Evolutionary conservation across 2,888 invertebrate genomes (phyloP), one percentile per base, ranked within the genome.

Genomic region (Xylophagus ater): DNA sequence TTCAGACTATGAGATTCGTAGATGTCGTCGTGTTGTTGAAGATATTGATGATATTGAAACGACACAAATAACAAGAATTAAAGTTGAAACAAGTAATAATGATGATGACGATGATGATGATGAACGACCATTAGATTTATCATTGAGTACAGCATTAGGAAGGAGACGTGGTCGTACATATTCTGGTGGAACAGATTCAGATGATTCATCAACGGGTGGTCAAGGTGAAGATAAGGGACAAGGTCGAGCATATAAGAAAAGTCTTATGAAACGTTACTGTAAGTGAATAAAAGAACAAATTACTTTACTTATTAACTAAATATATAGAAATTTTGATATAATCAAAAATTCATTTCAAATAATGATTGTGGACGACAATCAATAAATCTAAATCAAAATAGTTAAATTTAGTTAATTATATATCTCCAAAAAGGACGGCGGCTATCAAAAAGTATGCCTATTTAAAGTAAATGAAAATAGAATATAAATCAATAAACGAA

Each of bases 181-280:
- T 65, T 83, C 82, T 51, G 83, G 81, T 48, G 83, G 81, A 33
- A 77, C 78, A 32, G 83, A 83, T 56, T 83, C 85, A 43, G 86
- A 86, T 51, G 87, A 86, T 63, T 83, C 84, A 41, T 50, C 52
- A n/a, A 50, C 52, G 45, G 82, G 81, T 53, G 78, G 72, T 29
- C 53, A 53, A 58, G 52, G 55, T 25, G 57, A 57, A 23, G 49
- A 57, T 60, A 43, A 57, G 61, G 52, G 59, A 61, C 46, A 47
- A 72, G 72, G 47, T 70, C 70, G 53, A 58, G 82, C 88, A 34
- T 89, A 88, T 73, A 90, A 90, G 74, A 90, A 90, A 67, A 86
- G 81, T 57, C 77, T 90, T 56, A 89, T 90, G 78, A 85, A 85
- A 70, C 73, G 90, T 76, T 90, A 87, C 71, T 79, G 90, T 90